Conservation (phyloP, 2,113 vertebrate genomes). For the Eublepharis macularius region DNA sequence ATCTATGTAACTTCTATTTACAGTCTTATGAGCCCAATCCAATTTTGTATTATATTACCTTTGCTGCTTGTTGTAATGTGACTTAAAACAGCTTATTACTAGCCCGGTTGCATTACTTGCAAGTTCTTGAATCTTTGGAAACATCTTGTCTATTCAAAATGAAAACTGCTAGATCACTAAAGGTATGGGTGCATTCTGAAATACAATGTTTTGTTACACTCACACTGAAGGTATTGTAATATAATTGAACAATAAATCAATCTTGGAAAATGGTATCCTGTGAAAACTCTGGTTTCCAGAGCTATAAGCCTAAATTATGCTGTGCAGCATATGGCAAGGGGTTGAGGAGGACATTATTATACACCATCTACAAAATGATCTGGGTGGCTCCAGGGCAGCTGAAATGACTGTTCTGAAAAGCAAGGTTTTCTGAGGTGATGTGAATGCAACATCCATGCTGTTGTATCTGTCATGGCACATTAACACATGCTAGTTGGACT, state of each 20-base stretch:
- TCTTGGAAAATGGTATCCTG: neutral
- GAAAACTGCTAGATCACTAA: neutral
- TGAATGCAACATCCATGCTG: no score
- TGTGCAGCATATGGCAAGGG: neutral
- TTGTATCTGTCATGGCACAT: no score
- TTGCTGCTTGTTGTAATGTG: no score
- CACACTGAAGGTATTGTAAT: no score
- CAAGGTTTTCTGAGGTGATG: no score
- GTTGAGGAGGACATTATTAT: neutral
- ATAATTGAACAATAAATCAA: neutral
- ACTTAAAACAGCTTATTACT: neutral
- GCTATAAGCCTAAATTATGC: neutral
- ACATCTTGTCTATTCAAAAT: neutral
- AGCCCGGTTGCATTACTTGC: neutral
- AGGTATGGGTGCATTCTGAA: neutral
- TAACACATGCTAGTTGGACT: no score
- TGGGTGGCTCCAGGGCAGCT: no score
- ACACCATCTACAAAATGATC: no score
- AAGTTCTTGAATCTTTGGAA: neutral
- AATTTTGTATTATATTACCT: no score
- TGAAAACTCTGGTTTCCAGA: neutral
- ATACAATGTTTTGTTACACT: neutral
- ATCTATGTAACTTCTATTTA: no score
- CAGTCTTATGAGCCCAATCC: no score
- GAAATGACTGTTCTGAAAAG: no score